Evolutionary conservation across 2,113 vertebrate species (phyloP), one percentile per base, ranked within the genome.

Genomic region (Martes martes): DNA sequence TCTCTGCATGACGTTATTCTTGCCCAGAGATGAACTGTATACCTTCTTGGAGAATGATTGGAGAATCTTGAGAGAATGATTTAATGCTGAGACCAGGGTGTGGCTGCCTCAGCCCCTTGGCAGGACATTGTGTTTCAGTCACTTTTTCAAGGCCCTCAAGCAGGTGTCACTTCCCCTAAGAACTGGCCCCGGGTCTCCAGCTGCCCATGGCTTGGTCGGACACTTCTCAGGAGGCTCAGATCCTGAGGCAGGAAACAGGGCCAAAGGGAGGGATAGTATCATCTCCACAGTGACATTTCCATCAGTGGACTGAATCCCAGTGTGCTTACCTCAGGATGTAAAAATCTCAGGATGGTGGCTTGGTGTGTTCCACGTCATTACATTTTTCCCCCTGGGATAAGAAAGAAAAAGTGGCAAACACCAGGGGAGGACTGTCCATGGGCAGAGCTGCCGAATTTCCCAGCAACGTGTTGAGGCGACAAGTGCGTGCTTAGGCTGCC

Each of bases 51-150:
- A 93, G 31, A 36, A 36, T 36, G 36, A 36, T 36, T 36, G 36
- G 36, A 36, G 36, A 36, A 36, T 36, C 36, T 87, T 7, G 1
- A 90, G 50, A 47, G 31, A 71, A 26, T 83, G 85, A 89, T 74
- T 80, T 94, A 47, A 95, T 83, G 92, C 90, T 28, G 42, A 84
- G 76, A 78, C 33, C 26, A 89, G 95, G 95, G 65, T 52, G 94
- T 86, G 89, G 79, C 71, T 42, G 79, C 78, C 59, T 89, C 33
- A 6, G n/a, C 24, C 15, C 50, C 59, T 95, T 98, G 98, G 98
- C 98, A 98, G 96, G 86, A 98, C 96, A 95, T 94, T 97, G 97
- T 97, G 97, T 96, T 82, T 67, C 11, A 0, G 71, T 88, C 61
- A 45, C 74, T 94, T 91, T 69, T 88, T 63, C 18, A 24, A 82